These are phyloP conservation scores for Chiridota heheva DNA, from an alignment of 35 echinoderm and acorn worm species.

Conservation along the genomic window DNA sequence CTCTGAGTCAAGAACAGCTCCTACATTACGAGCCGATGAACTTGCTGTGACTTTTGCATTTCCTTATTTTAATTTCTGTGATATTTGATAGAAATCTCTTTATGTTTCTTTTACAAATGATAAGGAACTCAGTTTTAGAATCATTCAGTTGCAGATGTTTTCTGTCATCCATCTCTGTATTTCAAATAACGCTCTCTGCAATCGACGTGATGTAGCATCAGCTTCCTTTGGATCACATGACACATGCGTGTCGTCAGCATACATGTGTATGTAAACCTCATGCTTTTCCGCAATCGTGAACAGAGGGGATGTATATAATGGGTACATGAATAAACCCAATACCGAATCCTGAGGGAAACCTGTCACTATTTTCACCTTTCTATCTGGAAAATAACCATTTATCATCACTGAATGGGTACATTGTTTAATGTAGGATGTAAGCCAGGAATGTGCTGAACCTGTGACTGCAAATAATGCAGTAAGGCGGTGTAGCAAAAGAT, in stretches of 20 bases:
- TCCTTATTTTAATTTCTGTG: no score
- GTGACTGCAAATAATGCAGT: not conserved
- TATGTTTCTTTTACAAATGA: no score
- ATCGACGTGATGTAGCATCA: no score
- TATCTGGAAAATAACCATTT: not conserved
- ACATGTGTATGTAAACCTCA: not conserved
- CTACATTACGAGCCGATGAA: no score
- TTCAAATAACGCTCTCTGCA: no score
- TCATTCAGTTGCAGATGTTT: no score
- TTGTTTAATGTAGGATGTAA: no score
- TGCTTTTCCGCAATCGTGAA: not conserved
- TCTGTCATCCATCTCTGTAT: no score
- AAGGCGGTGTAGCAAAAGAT: conserved; percentile 14
- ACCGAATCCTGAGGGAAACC: conserved; percentile 1
- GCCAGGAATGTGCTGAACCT: conserved; percentile 1
- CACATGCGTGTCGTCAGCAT: conserved; percentile 5
- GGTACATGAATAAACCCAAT: conserved; percentile 1
- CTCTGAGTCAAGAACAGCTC: no score
- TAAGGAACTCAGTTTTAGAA: no score
- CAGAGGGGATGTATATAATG: not conserved
- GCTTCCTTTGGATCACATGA: not conserved
- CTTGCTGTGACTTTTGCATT: no score
- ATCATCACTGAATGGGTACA: not conserved
- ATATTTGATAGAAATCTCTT: no score
- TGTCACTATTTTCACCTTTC: not conserved